phyloP scores from a whole-genome alignment of 92 coral and sea anemone genomes.

The Zoanthus sansibaricus region DNA sequence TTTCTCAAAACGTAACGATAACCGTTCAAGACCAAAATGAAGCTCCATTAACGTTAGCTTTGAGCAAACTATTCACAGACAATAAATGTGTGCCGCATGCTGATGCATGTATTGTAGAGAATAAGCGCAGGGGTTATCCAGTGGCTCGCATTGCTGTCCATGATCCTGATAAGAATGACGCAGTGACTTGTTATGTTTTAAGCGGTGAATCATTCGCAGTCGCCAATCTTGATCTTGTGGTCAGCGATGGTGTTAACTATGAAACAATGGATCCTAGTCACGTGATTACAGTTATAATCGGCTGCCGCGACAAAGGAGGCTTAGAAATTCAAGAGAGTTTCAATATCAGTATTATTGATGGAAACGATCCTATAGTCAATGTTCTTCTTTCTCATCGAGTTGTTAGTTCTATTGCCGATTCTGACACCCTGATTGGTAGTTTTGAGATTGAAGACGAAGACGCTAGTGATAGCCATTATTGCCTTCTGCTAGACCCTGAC shows the following conservation, averaged over 20 bases:
- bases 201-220: constrained; percentile 60
- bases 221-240: constrained; percentile 53
- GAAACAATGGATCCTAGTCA: constrained; percentile 61
- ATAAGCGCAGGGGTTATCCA: constrained; percentile 63
- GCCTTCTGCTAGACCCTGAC: constrained; percentile 61
- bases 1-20: constrained; percentile 54
- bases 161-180: constrained; percentile 69
- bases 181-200: constrained; percentile 59
- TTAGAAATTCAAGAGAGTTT: constrained; percentile 39
- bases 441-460: constrained; percentile 73
- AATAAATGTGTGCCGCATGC: constrained; percentile 24
- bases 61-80: constrained; percentile 16
- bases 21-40: constrained; percentile 72
- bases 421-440: constrained; percentile 71
- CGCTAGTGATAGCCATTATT: constrained; percentile 49
- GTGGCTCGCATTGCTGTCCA: constrained; percentile 55
- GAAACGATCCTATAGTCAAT: constrained; percentile 64
- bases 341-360: constrained; percentile 63
- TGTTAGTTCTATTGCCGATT: constrained; percentile 65
- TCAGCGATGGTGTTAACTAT: constrained; percentile 66
- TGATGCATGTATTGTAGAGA: constrained; percentile 66
- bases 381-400: constrained; percentile 67
- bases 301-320: constrained; percentile 70
- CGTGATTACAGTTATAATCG: constrained; percentile 50
- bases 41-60: constrained; percentile 49